Evolutionary conservation across 2,888 invertebrate genomes (phyloP).

Genomic region (Neocrepidodera transversa): DNA sequence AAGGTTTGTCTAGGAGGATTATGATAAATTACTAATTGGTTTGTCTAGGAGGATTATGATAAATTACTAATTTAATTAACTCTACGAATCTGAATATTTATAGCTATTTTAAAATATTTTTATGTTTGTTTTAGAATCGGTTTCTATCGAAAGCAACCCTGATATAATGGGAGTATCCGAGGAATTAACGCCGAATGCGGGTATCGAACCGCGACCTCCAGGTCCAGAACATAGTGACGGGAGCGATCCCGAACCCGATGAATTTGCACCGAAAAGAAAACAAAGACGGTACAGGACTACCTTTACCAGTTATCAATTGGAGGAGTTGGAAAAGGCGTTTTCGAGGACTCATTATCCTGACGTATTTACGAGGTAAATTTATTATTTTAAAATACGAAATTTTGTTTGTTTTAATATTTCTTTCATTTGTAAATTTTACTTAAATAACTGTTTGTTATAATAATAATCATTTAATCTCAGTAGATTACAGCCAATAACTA

Average conservation of each 20-base stretch:
- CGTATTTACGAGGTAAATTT: slow-evolving; percentile 87
- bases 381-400: no score
- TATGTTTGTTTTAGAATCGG: slow-evolving; percentile 54
- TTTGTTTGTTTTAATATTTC: no score
- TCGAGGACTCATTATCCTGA: slow-evolving; percentile 98
- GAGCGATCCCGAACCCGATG: slow-evolving; percentile 71
- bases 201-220: slow-evolving; percentile 45
- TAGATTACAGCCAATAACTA: no score
- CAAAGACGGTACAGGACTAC: slow-evolving; percentile 92
- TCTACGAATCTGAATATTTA: no score
- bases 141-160: slow-evolving; percentile 54
- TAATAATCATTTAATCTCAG: no score
- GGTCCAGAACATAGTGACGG: slow-evolving; percentile 62
- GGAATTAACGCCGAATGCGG: slow-evolving; percentile 53
- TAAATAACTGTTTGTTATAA: no score
- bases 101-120: no score
- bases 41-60: no score
- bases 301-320: slow-evolving; percentile 92
- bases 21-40: no score
- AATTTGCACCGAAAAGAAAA: slow-evolving; percentile 86
- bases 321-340: slow-evolving; percentile 96
- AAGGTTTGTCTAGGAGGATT: no score
- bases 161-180: slow-evolving; percentile 59
- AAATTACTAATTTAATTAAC: no score
- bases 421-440: no score